A percentile compares a stretch with the other conserved stretches of the same genome.
Evolutionary conservation across 2,888 invertebrate species (phyloP).

Genomic region (Toxonevra muliebris): DNA sequence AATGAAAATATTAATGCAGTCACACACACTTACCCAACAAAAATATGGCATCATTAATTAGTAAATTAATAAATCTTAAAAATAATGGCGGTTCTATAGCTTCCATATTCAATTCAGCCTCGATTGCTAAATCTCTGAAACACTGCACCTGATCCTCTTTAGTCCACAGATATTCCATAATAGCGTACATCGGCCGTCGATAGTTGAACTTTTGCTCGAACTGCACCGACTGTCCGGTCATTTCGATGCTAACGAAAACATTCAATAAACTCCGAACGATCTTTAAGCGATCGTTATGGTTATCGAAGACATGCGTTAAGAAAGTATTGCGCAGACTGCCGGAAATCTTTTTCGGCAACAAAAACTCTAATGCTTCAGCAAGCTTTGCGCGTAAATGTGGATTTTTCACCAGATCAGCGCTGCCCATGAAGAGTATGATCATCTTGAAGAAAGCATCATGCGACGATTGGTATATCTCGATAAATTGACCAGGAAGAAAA

Average conservation of each 20-base stretch:
- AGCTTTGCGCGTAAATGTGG: conserved; percentile 91
- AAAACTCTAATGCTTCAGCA: conserved; percentile 87
- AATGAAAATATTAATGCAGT: not conserved
- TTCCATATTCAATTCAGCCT: conserved; percentile 89
- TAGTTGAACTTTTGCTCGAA: conserved; percentile 98
- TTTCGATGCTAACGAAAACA: conserved; percentile 97
- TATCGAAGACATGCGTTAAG: conserved; percentile 78
- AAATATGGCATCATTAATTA: conserved; percentile 98
- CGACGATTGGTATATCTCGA: conserved; percentile 71
- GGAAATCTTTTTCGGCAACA: conserved; percentile 75
- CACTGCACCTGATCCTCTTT: conserved; percentile 79
- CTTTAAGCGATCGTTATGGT: conserved; percentile 79
- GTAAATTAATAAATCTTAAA: conserved; percentile 91
- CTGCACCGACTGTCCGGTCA: conserved; percentile 95
- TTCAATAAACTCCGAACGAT: conserved; percentile 83
- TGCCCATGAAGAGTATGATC: conserved; percentile 89
- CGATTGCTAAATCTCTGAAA: conserved; percentile 79
- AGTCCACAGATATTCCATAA: conserved; percentile 92
- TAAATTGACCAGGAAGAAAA: conserved; percentile 74
- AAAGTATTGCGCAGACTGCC: conserved; percentile 64
- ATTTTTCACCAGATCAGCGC: conserved; percentile 81
- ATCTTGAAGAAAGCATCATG: conserved; percentile 73
- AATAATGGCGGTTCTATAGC: conserved; percentile 91
- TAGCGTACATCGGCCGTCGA: conserved; percentile 91
- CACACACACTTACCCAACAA: conserved; percentile 70